Conservation (phyloP, 2,888 invertebrate genomes). For the Molorchus minor region DNA sequence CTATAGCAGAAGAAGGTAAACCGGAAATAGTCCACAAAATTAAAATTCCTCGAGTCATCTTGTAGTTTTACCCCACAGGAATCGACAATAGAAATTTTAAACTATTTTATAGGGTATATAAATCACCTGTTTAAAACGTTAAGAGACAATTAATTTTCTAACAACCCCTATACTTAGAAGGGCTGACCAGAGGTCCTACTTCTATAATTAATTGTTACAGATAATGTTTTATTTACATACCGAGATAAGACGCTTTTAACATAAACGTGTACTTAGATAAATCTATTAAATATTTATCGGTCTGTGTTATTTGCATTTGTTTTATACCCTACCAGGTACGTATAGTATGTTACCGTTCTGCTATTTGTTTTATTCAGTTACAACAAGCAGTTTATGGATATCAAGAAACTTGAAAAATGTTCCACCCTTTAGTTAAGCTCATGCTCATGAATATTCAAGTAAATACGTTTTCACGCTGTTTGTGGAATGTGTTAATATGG, state of each 20-base stretch:
- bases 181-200: slow-evolving; percentile 14
- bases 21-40: slow-evolving; percentile 3
- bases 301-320: slow-evolving; percentile 15
- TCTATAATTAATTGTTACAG: slow-evolving; percentile 37
- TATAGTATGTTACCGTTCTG: neutral
- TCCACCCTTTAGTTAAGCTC: too few species aligned
- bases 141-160: slow-evolving; percentile 20
- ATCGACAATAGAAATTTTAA: slow-evolving; percentile 27
- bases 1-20: neutral
- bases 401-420: too few species aligned
- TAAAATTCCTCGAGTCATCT: slow-evolving; percentile 13
- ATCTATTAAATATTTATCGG: slow-evolving; percentile 34
- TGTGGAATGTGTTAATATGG: too few species aligned
- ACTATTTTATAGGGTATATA: slow-evolving; percentile 26
- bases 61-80: slow-evolving; percentile 2
- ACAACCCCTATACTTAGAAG: neutral
- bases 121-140: slow-evolving; percentile 26
- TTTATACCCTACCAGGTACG: neutral
- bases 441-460: too few species aligned
- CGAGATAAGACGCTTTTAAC: slow-evolving; percentile 30
- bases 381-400: too few species aligned
- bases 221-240: slow-evolving; percentile 39
- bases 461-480: too few species aligned
- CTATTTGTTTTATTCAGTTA: neutral
- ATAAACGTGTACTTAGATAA: slow-evolving; percentile 36